These are phyloP conservation scores for Syritta pipiens DNA, from an alignment of 2,888 invertebrate species.

Conservation along the genomic window DNA sequence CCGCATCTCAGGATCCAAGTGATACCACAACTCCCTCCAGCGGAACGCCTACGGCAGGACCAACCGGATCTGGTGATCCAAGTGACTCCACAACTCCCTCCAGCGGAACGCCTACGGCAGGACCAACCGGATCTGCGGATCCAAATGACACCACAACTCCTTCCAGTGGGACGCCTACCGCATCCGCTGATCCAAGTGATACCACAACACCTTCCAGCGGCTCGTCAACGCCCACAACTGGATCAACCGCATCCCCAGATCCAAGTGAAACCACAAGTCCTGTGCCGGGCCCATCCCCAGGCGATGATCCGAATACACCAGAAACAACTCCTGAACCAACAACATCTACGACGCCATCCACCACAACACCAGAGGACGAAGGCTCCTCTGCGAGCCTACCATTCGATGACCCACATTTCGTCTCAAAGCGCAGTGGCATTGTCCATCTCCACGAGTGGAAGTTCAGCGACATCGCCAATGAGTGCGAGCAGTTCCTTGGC, in stretches of 20 bases:
- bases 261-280: too few species aligned
- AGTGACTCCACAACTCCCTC: too few species aligned
- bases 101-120: too few species aligned
- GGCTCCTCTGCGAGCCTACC: conserved; percentile 25
- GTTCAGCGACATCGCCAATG: conserved; percentile 85
- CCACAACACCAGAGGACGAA: neutral
- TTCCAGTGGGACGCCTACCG: neutral
- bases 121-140: too few species aligned
- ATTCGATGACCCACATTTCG: conserved; percentile 46
- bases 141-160: neutral
- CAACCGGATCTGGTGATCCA: too few species aligned
- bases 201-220: neutral
- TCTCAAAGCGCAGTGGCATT: conserved; percentile 79
- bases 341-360: neutral
- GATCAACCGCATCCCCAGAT: neutral
- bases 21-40: too few species aligned
- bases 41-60: too few species aligned
- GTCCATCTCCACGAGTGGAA: conserved; percentile 87
- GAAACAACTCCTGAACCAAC: neutral
- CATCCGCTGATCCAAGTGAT: neutral
- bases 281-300: too few species aligned
- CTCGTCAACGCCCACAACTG: too few species aligned
- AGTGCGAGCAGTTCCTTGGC: conserved; percentile 85
- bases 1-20: too few species aligned
- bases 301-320: too few species aligned